Evolutionary conservation across 2,797 vertebrate species (phyloP), one percentile per base, ranked within the genome.

Genomic region (Leptodactylus fallax): DNA sequence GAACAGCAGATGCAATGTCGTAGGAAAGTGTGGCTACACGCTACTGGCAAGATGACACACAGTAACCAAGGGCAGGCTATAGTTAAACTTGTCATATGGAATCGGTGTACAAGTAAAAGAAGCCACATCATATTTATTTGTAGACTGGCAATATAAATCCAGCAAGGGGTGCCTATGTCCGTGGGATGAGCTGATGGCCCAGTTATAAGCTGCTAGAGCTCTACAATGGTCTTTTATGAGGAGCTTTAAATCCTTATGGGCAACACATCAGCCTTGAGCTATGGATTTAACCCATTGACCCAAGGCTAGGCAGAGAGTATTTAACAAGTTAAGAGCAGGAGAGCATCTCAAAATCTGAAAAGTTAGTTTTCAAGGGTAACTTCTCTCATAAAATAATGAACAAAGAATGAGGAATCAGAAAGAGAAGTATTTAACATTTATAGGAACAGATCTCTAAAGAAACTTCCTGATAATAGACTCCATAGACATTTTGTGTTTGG

Each of bases 271-370:
- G 82, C 83, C 87, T 55, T 55, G 56, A 81, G 83, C 77, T 85
- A 88, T 88, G 65, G 82, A 85, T 85, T 88, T 85, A 88, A 85
- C 87, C 83, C 87, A 51, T 45, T 89, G 87, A 89, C 87, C 87
- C 23, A 12, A 86, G 51, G 60, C 69, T 82, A 79, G 61, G 81
- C 23, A 77, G 49, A 82, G 76, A 79, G 81, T 12, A 11, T 87
- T 87, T 87, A 87, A 83, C 81, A 67, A n/a, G 36, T 69, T 67
- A 56, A 36, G 47, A 67, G 11, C 49, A 45, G 45, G 51, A 82
- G 6, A 86, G 12, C 14, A 83, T 27, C 51, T 60, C 71, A 25
- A 5, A 55, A 56, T 10, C 17, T 16, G 25, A 87, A 77, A 56
- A 47, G 84, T 85, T 79, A 10, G 6, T 67, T 47, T 55, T 55